A percentile compares a stretch with the other conserved stretches of the same genome.
phyloP scores from a whole-genome alignment of 2,888 invertebrate species.

The Steinernema carpocapsae region DNA sequence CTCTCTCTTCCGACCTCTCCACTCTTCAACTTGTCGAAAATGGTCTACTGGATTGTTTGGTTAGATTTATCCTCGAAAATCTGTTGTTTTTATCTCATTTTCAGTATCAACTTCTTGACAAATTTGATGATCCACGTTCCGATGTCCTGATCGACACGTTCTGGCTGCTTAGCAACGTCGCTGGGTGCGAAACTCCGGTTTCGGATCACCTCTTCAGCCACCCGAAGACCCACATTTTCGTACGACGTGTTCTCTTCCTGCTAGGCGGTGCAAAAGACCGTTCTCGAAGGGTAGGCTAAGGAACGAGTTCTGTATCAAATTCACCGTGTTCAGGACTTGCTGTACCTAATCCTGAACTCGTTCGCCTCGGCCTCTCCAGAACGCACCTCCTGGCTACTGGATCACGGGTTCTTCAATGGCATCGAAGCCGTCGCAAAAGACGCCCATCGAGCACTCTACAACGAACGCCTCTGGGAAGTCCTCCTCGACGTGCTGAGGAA shows the following conservation, averaged over 20 bases:
- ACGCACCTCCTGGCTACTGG: background rate
- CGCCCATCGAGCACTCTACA: too few species aligned
- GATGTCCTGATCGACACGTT: background rate
- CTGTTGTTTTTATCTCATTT: background rate
- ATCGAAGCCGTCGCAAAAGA: background rate
- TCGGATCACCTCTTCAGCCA: constrained; percentile 19
- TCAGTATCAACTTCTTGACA: background rate
- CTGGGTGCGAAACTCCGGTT: background rate
- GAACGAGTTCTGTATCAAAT: too few species aligned
- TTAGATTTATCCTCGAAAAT: background rate
- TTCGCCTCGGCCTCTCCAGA: background rate
- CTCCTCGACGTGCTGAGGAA: background rate
- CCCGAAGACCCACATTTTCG: background rate
- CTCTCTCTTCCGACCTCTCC: background rate
- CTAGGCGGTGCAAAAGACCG: background rate
- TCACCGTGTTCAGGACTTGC: constrained; percentile 7
- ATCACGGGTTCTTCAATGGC: background rate
- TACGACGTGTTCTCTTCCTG: background rate
- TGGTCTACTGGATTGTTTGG: constrained; percentile 2
- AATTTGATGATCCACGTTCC: background rate
- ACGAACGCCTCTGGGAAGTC: constrained; percentile 1
- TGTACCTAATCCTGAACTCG: background rate
- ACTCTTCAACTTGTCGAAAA: constrained; percentile 11
- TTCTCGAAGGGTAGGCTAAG: background rate
- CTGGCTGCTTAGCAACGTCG: constrained; percentile 23